Percentiles rank a stretch among this genome's conserved stretches.
Evolutionary conservation across 2,888 invertebrate species (phyloP).

Genomic region (Eubasilissa splendida): DNA sequence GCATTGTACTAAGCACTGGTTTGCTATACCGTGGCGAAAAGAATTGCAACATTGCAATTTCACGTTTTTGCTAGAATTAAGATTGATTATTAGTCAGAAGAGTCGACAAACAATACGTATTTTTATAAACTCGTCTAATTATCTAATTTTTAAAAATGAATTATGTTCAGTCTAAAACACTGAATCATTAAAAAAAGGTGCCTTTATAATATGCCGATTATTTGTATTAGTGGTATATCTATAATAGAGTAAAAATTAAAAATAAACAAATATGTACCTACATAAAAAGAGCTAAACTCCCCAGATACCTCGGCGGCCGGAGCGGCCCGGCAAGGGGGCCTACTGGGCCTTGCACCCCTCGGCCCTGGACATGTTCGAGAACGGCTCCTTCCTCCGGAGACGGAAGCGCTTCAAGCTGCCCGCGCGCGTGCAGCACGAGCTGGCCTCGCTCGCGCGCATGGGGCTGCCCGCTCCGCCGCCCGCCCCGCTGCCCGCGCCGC

Average conservation of each 20-base stretch:
- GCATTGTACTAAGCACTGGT: not conserved
- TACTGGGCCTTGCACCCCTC: conserved; percentile 89
- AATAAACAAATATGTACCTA: no score
- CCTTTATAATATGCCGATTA: no score
- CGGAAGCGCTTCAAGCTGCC: conserved; percentile 87
- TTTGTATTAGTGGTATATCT: no score
- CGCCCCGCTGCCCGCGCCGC: conserved; percentile 23
- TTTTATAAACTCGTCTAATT: no score
- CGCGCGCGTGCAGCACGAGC: conserved; percentile 72
- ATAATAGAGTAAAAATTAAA: no score
- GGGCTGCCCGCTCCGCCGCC: conserved; percentile 65
- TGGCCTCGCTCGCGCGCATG: conserved; percentile 64
- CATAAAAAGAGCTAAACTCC: not conserved
- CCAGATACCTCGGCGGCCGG: conserved; percentile 82
- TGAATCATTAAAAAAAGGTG: no score
- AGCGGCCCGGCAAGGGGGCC: conserved; percentile 87
- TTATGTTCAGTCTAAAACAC: no score
- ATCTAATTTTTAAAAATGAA: no score
- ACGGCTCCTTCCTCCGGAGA: conserved; percentile 85
- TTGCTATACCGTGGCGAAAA: not conserved
- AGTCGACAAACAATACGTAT: no score
- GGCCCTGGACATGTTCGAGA: conserved; percentile 89
- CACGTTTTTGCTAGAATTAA: not conserved
- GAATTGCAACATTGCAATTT: not conserved
- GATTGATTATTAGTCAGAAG: no score